Base-by-base conservation (phyloP, 2,888 invertebrate species). In the Napeogenes inachia region DNA sequence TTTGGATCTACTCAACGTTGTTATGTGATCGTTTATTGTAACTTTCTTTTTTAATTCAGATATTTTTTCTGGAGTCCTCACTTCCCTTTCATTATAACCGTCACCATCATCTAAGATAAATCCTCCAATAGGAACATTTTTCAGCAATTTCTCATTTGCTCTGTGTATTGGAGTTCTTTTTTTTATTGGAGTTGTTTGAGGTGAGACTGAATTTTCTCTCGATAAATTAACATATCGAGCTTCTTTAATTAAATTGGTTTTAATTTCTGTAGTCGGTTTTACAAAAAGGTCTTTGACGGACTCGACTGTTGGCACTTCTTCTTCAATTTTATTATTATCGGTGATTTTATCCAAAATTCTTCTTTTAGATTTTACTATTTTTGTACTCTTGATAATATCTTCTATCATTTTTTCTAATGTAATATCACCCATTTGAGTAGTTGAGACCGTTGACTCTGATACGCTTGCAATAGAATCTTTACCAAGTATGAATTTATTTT, bases 371-470 rank as follows among this genome's bases (percentile, higher is more conserved):
- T 91, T 91, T 0, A 89, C 82, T 59, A 89, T 89, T 72, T 89
- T 89, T 1, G 92, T 92, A 66, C 91, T 92, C 68, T 93, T 93
- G 66, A 93, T 87, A 60, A 93, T 92, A 64, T 92, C 93, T 73
- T 93, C 92, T 54, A 93, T 93, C 82, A 93, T 91, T 79, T 85
- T 90, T 73, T 93, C 93, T 54, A 93, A 78, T 12, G 91, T 91
- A 0, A 87, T 73, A 71, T 91, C 91, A 3, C 91, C 91, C 91
- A 91, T 91, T 79, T 90, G 87, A 4, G 91, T 89, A 21, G 91
- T 91, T 0, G 91, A 90, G 35, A 90, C 85, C 8, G 91, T 89
- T 12, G 89, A 88, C 67, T 84, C 87, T 2, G 87, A 81, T 53
- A 81, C 80, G 70, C 83, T 85, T 3, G 74, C 75, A 35, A 80